Evolutionary conservation across 2,797 vertebrate species (phyloP), one percentile per base, ranked within the genome.

Genomic region (Oophaga sylvatica): DNA sequence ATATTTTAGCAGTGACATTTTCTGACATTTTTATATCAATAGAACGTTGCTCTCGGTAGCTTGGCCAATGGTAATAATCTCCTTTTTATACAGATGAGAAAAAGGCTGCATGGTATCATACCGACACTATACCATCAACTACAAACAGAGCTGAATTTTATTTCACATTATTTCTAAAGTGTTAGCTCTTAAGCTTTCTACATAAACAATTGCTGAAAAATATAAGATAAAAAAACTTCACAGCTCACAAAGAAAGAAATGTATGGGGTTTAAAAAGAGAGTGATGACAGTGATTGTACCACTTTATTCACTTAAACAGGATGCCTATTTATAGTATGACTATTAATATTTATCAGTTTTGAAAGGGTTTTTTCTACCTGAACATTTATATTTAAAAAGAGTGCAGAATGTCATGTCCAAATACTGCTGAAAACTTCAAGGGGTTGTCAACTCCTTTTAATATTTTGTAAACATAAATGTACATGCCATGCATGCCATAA

Each of bases 21-120:
- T 81, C 56, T 81, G 85, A 71, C 85, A 86, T 86, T 86, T 85
- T 86, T 73, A 86, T 81, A 80, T 80, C 65, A 86, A 80, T 70
- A 70, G 48, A 85, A 20, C 26, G 57, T 19, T 73, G 85, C 67
- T 71, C 75, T 85, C 83, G 53, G 60, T 85, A 70, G 65, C 77
- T 70, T 60, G 80, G 77, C 65, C 65, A 86, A 57, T 86, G 85
- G 85, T 86, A 80, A 86, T 86, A 86, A 86, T 86, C 77, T 26
- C 45, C 31, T 68, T 48, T 80, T 80, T 29, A 60, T 60, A 71
- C 62, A 86, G 62, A 86, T 80, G 63, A 48, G n/a, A 73, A 86
- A 80, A 20, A 70, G 29, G 56, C 35, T 67, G 17, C 29, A 67
- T 20, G 22, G n/a, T 19, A 63, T 77, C 62, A 65, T 85, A 85